Conservation (phyloP, 2,888 invertebrate genomes). For the Tenthredo livida region DNA sequence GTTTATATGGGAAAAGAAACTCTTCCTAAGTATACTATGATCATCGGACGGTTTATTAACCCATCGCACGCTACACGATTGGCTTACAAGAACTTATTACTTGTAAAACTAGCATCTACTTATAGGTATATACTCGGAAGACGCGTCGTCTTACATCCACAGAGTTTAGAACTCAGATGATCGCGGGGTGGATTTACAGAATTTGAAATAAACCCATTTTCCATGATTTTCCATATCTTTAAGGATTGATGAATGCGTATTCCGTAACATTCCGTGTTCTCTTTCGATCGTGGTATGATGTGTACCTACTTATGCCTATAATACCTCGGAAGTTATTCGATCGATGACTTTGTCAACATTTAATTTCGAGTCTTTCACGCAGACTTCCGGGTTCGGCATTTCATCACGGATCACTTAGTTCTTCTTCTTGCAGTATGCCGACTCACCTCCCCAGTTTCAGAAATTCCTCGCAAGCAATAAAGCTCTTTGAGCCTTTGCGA, state of each 20-base stretch:
- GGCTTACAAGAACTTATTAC: neutral
- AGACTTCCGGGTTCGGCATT: neutral
- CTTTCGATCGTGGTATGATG: neutral
- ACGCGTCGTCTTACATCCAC: too few species aligned
- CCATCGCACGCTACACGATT: neutral
- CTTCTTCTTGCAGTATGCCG: constrained; percentile 1
- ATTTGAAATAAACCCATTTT: neutral
- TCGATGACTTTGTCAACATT: neutral
- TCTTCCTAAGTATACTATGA: neutral
- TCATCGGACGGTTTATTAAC: constrained; percentile 2
- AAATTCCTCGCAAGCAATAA: constrained; percentile 12
- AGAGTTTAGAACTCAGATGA: neutral
- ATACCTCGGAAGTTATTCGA: neutral
- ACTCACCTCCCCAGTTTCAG: constrained; percentile 9
- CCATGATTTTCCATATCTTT: neutral
- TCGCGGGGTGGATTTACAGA: neutral
- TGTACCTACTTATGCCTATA: neutral
- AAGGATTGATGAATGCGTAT: neutral
- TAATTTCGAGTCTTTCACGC: neutral
- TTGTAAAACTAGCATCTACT: neutral
- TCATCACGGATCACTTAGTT: constrained; percentile 1
- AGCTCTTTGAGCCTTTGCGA: neutral
- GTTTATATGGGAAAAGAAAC: neutral
- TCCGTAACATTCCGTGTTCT: neutral
- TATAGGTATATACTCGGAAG: neutral